Percentiles rank a stretch among this genome's conserved stretches.
Evolutionary conservation across 2,797 vertebrate genomes (phyloP).

Genomic region (Liparis tanakae): DNA sequence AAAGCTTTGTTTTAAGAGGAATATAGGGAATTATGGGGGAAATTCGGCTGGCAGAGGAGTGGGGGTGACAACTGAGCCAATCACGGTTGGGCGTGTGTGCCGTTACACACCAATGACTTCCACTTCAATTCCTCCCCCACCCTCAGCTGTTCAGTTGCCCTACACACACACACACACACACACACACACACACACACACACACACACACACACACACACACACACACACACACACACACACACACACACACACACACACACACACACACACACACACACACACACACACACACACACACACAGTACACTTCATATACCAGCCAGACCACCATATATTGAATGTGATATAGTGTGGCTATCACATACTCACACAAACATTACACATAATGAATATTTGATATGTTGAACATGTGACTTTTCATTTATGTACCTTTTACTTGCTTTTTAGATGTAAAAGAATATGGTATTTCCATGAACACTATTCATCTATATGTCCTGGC

Average conservation of each 20-base stretch:
- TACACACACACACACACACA: conserved; percentile 10
- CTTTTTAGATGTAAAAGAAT: neutral
- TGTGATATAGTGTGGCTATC: neutral
- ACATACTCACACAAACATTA: neutral
- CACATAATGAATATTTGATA: neutral
- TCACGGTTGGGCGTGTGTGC: conserved; percentile 50
- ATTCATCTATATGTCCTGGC: neutral
- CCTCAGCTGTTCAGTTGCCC: conserved; percentile 35
- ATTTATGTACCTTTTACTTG: neutral
- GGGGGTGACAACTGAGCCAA: conserved; percentile 43
- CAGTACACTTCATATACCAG: conserved; percentile 38
- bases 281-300: conserved; percentile 14
- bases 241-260: too few species aligned
- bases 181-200: conserved; percentile 7
- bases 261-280: too few species aligned
- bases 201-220: too few species aligned
- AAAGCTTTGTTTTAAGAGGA: conserved; percentile 18
- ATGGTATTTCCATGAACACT: neutral
- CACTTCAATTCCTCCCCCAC: conserved; percentile 54
- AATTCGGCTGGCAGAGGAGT: neutral
- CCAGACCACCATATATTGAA: neutral
- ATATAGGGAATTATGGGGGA: conserved; percentile 7
- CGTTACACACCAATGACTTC: conserved; percentile 72
- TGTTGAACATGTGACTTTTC: neutral
- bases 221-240: too few species aligned